Base-by-base conservation (phyloP, 2,797 vertebrate species). In the Miichthys miiuy region DNA sequence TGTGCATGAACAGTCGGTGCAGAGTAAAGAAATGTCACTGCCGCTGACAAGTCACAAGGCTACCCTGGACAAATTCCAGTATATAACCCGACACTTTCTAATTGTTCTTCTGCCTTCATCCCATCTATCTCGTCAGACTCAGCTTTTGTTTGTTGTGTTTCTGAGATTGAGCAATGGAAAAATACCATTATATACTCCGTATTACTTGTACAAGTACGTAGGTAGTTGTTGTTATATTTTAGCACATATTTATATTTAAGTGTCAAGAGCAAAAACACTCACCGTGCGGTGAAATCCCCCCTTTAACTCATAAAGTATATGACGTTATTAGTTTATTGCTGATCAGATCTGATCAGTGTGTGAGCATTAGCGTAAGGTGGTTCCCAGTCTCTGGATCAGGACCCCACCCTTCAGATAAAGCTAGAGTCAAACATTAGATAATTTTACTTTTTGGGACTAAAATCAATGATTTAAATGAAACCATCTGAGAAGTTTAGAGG, bases 31-130 rank as follows among this genome's bases (percentile, higher is more conserved):
- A 46, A 62, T 38, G 27, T 44, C 18, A 30, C 1, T 27, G 23
- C 8, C 23, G 21, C 21, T 10, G 48, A 13, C 18, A 34, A 54
- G 56, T 72, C 58, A 62, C 42, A 81, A 73, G n/a, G 34, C 21
- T 6, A 20, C 9, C 5, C 14, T 81, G 54, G 65, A 74, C 8
- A n/a, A 20, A 70, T 70, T 78, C 67, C 73, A 82, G 18, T 6
- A 3, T 18, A 72, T 23, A 68, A 80, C 50, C 47, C 44, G 41
- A 77, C 55, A 79, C 71, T 42, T 70, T 52, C 21, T 64, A 5
- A 44, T 67, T 25, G 11, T 68, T 61, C 21, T 16, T 38, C 34
- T 52, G 20, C 38, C 8, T 73, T 74, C 25, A 38, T 50, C 16
- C 21, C 1, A 42, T 51, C 60, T 48, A 7, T 58, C 2, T 34